Evolutionary conservation across 2,888 invertebrate species (phyloP).

Genomic region (Ptychoptera contaminata): DNA sequence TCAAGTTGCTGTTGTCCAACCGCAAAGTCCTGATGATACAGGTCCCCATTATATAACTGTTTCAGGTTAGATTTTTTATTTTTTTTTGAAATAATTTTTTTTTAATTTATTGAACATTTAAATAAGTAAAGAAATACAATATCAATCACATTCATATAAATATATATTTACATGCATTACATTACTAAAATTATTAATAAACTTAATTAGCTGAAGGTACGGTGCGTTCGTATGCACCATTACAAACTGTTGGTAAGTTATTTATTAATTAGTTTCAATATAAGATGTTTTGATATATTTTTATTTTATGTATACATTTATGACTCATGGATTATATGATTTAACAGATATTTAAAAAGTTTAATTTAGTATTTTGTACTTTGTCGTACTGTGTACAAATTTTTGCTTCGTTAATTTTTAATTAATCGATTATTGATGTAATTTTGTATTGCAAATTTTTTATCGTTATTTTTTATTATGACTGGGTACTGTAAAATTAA

Average conservation of each 20-base stretch:
- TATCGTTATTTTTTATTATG: no score
- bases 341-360: no score
- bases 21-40: constrained; percentile 18
- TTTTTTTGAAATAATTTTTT: constrained; percentile 2
- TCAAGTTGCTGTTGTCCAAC: constrained; percentile 25
- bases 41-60: constrained; percentile 27
- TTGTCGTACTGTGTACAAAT: no score
- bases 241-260: constrained; percentile 10
- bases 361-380: no score
- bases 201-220: constrained; percentile 7
- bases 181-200: background rate
- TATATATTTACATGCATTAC: background rate
- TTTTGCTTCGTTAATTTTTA: no score
- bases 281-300: background rate
- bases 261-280: background rate
- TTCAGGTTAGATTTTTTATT: constrained; percentile 20
- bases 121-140: background rate
- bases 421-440: no score
- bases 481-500: no score
- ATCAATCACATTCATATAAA: background rate
- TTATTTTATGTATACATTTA: no score
- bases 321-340: no score
- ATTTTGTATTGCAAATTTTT: no score
- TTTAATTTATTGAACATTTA: background rate
- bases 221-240: constrained; percentile 8